A percentile compares a stretch with the other conserved stretches of the same genome.
These are phyloP conservation scores for Chascanopsetta lugubris DNA, from an alignment of 2,113 vertebrate genomes.

Conservation along the genomic window DNA sequence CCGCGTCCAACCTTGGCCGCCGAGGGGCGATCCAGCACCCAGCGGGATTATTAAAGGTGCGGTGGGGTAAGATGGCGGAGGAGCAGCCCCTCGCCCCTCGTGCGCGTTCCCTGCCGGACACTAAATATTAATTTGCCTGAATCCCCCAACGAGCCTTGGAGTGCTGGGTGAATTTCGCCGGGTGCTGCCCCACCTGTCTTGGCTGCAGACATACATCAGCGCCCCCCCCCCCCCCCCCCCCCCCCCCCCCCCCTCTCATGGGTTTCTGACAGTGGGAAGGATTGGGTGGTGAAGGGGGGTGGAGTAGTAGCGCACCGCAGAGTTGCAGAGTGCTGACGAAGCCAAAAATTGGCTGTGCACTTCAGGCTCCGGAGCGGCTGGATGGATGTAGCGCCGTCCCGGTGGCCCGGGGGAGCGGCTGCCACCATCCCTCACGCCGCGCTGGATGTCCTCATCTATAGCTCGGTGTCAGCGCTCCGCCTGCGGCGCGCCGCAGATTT, in stretches of 20 bases:
- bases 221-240: constrained; percentile 22
- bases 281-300: constrained; percentile 61
- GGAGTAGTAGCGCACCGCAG: constrained; percentile 43
- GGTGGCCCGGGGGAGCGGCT: constrained; percentile 61
- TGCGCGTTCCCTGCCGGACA: neutral
- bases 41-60: neutral
- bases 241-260: constrained; percentile 17
- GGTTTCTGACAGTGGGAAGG: constrained; percentile 67
- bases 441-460: constrained; percentile 75
- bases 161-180: constrained; percentile 2
- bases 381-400: constrained; percentile 73
- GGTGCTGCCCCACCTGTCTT: constrained; percentile 37
- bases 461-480: constrained; percentile 66
- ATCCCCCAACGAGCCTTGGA: constrained; percentile 15
- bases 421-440: constrained; percentile 75
- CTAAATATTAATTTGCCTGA: neutral
- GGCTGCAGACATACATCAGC: constrained; percentile 48
- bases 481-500: constrained; percentile 49
- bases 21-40: too few relatives aligned
- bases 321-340: constrained; percentile 76
- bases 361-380: constrained; percentile 68
- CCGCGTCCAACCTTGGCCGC: neutral
- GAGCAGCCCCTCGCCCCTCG: neutral
- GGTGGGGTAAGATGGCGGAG: neutral
- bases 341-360: constrained; percentile 70